These are phyloP conservation scores for Sphaerophoria taeniata DNA, from an alignment of 2,888 invertebrate genomes.

Conservation along the genomic window DNA sequence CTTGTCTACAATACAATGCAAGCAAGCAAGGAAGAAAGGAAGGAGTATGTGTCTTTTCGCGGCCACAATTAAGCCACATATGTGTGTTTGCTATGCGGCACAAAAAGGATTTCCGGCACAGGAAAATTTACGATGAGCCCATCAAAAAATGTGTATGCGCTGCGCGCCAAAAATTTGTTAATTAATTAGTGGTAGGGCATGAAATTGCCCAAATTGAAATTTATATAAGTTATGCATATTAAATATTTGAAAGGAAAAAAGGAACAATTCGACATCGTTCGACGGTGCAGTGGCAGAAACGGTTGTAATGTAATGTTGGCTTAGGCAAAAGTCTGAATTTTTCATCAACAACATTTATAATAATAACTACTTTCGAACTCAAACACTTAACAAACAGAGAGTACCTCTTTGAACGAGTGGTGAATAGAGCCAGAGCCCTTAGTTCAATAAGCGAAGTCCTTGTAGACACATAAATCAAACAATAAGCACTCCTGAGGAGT, in stretches of 20 bases:
- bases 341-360: conserved; percentile 56
- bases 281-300: too few relatives aligned
- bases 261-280: conserved; percentile 25
- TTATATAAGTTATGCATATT: conserved; percentile 74
- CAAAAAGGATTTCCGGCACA: conserved; percentile 37
- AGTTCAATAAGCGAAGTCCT: conserved; percentile 70
- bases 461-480: conserved; percentile 83
- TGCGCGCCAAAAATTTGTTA: conserved; percentile 76
- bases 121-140: conserved; percentile 73
- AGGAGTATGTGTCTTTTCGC: conserved; percentile 54
- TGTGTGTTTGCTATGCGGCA: not conserved
- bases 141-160: conserved; percentile 74
- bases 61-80: conserved; percentile 57
- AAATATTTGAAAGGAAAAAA: conserved; percentile 67
- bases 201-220: conserved; percentile 72
- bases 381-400: conserved; percentile 9
- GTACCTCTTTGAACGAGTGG: not conserved
- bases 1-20: not conserved
- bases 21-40: too few relatives aligned
- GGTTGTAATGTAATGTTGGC: conserved; percentile 55
- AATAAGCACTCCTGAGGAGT: conserved; percentile 81
- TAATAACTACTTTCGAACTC: conserved; percentile 25
- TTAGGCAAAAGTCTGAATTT: conserved; percentile 67
- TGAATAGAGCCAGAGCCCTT: conserved; percentile 56
- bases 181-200: conserved; percentile 74